phyloP scores from a whole-genome alignment of 2,113 vertebrate genomes.

The Furnarius figulus region DNA sequence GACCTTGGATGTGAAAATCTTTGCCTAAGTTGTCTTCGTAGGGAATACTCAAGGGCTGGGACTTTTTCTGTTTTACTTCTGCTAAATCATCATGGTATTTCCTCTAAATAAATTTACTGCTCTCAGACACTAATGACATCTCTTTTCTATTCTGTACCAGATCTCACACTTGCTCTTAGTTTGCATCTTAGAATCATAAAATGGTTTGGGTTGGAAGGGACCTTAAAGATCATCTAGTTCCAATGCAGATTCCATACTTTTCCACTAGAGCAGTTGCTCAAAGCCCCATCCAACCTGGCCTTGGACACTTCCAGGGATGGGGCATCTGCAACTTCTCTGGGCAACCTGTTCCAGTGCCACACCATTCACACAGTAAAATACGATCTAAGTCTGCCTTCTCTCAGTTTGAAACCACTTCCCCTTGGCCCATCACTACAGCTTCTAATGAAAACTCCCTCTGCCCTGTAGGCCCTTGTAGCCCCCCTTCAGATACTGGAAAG shows the following conservation, averaged over 20 bases:
- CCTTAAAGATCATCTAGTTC: not conserved
- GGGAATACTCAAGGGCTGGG: not conserved
- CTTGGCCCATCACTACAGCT: not conserved
- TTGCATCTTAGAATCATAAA: not conserved
- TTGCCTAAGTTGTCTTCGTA: not conserved
- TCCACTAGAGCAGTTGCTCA: not conserved
- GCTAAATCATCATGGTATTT: not conserved
- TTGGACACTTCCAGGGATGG: not conserved
- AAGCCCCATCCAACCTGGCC: not conserved
- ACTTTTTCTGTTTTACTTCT: not conserved
- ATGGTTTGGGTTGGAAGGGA: not conserved
- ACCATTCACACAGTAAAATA: not conserved
- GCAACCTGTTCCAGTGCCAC: not conserved
- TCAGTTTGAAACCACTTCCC: not conserved
- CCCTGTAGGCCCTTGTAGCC: not conserved
- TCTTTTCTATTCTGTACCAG: not conserved
- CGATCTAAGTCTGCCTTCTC: not conserved
- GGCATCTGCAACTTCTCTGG: not conserved
- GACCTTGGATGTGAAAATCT: not conserved
- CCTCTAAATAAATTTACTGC: not conserved
- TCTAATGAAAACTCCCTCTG: not conserved
- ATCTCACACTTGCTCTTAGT: not conserved
- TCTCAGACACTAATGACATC: not conserved
- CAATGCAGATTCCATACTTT: not conserved
- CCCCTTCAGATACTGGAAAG: not conserved